Percentiles rank a stretch among this genome's conserved stretches.
These are phyloP conservation scores for Indri indri DNA, from an alignment of 2,113 vertebrate species.

Conservation along the genomic window DNA sequence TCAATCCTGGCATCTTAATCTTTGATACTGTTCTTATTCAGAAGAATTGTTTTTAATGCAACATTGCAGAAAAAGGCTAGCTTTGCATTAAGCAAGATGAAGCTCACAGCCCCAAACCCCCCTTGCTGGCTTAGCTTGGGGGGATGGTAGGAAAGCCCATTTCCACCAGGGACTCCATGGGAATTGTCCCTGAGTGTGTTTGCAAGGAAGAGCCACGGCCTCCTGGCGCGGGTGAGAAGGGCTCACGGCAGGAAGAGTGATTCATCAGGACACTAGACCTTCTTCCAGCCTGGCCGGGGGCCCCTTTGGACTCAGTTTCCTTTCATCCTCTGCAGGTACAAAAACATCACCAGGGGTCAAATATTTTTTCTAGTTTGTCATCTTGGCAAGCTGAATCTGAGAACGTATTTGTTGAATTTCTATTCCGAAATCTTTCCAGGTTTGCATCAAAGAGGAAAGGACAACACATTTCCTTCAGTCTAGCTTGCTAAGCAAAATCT, in stretches of 20 bases:
- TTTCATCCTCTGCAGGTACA: neutral
- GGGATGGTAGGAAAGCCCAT: neutral
- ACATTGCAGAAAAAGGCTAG: neutral
- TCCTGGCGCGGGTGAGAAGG: neutral
- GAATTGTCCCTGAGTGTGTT: neutral
- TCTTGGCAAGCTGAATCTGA: neutral
- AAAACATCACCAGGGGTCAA: neutral
- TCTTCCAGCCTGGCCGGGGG: neutral
- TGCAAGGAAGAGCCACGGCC: neutral
- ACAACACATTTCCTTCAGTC: neutral
- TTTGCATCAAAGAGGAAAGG: neutral
- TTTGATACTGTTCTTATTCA: neutral
- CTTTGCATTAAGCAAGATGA: neutral
- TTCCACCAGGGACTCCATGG: neutral
- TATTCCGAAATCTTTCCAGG: neutral
- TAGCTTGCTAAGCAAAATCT: neutral
- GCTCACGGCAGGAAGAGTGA: neutral
- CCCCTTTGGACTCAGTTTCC: neutral
- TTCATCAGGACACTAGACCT: neutral
- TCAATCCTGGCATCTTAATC: neutral
- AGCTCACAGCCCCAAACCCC: neutral
- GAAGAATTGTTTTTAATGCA: neutral
- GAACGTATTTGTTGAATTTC: neutral
- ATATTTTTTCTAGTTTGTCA: neutral
- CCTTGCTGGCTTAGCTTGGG: neutral